phyloP scores from a whole-genome alignment of 2,797 vertebrate species.

The Gymnopithys bicolor region DNA sequence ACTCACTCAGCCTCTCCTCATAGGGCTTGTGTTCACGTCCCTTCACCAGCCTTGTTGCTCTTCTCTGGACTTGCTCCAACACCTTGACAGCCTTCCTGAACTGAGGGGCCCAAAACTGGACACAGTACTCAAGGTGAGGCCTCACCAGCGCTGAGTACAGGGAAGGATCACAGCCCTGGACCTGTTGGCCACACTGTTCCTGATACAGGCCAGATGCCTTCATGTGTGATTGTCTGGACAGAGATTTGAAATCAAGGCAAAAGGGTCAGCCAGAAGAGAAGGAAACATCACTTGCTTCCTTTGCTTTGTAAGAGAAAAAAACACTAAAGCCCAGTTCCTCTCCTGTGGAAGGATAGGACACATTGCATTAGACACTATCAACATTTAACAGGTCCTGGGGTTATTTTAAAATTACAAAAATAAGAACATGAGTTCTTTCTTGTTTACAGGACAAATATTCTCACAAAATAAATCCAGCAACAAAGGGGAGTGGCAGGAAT shows the following conservation, averaged over 20 bases:
- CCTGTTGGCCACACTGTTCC: too few relatives aligned
- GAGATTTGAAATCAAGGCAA: not conserved
- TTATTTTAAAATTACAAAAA: conserved; percentile 14
- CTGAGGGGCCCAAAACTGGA: too few relatives aligned
- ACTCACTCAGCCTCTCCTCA: too few relatives aligned
- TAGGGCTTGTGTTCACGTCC: too few relatives aligned
- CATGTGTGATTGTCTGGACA: not conserved
- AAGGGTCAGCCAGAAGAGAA: not conserved
- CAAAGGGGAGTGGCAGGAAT: not conserved
- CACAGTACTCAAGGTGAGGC: too few relatives aligned
- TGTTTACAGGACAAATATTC: conserved; percentile 9
- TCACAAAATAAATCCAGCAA: conserved; percentile 27
- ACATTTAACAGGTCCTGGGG: not conserved
- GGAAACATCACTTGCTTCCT: not conserved
- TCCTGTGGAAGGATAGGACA: not conserved
- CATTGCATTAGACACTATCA: not conserved
- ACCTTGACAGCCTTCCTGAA: too few relatives aligned
- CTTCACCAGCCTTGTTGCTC: too few relatives aligned
- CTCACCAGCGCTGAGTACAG: too few relatives aligned
- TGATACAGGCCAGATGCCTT: too few relatives aligned
- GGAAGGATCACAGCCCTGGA: too few relatives aligned
- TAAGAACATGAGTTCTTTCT: not conserved
- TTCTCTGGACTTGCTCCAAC: too few relatives aligned
- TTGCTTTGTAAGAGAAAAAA: not conserved
- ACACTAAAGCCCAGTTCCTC: not conserved